Base-by-base conservation (phyloP, 2,113 vertebrate species). In the Phrynosoma platyrhinos region DNA sequence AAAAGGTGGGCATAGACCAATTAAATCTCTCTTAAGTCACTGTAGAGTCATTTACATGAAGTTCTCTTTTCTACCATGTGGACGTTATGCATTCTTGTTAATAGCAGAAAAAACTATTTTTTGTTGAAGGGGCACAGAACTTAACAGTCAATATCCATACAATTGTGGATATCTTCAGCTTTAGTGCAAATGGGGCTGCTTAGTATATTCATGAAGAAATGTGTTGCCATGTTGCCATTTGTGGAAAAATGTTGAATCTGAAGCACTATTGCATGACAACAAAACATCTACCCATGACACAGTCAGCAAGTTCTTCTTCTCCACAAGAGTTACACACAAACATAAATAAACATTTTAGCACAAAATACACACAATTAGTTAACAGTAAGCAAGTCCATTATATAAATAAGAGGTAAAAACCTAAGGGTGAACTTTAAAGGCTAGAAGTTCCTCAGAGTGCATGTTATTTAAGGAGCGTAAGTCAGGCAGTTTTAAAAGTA, bases 401-500 rank as follows among this genome's bases (percentile, higher is more conserved):
- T 83, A 88, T 83, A 83, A 71, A 89, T 94, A 91, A 94, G 90
- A 95, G 68, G 91, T 97, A 94, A 95, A 96, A 94, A 95, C 95
- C 98, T 96, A 99, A 0, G 98, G 98, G 92, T 99, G 98, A 94
- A 99, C 98, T 97, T 98, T 98, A 94, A 99, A 99, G 92, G 99
- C 98, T 94, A 99, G 96, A 92, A 99, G 98, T 93, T 99, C 98
- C 96, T 99, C 98, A 58, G 98, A 99, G 97, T 99, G 99, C 98
- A 99, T 97, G 97, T 99, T 99, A 96, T 99, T 99, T 96, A 99
- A 98, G 76, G 99, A 99, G 58, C 98, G 98, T 95, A 99, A 97
- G 94, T 99, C 98, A 0, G 99, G 98, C 80, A 99, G 97, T 93
- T 99, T 99, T 90, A 99, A 97, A 89, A 99, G 98, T 88, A 99